Evolutionary conservation across 2,113 vertebrate genomes (phyloP).

Genomic region (Gallinago paraguaiae): DNA sequence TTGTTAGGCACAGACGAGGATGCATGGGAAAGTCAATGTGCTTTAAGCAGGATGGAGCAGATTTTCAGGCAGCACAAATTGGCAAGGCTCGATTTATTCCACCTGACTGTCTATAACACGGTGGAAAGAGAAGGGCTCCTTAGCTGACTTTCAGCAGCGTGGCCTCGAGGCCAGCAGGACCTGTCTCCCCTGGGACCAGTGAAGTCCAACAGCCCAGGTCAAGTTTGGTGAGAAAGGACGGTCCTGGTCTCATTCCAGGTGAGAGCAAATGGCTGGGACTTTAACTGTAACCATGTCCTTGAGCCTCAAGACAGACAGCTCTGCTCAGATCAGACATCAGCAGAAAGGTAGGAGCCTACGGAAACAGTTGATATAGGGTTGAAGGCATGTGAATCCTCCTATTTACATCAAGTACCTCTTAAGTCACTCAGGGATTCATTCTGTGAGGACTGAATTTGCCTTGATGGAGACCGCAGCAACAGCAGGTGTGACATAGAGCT

Average conservation of each 20-base stretch:
- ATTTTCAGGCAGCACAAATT: not conserved
- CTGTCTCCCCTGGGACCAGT: not conserved
- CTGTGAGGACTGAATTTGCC: not conserved
- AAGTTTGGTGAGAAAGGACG: not conserved
- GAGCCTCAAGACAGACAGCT: not conserved
- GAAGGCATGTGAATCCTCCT: not conserved
- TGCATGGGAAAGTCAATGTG: not conserved
- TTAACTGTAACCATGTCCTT: not conserved
- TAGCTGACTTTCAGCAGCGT: not conserved
- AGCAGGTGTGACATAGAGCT: not conserved
- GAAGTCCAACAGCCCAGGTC: not conserved
- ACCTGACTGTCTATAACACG: accelerated
- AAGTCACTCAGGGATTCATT: not conserved
- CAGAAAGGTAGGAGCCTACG: not conserved
- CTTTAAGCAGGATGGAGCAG: not conserved
- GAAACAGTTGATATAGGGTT: too few species aligned
- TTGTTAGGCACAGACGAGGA: not conserved
- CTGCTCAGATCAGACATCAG: not conserved
- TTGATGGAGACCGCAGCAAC: not conserved
- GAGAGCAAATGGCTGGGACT: not conserved
- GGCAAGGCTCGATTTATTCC: not conserved
- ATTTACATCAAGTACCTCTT: not conserved
- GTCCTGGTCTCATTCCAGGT: not conserved
- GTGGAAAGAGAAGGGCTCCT: not conserved
- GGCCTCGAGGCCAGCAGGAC: not conserved